A percentile compares a stretch with the other conserved stretches of the same genome.
Conservation (phyloP, 2,888 invertebrate species). For the Ophion obscuratus region DNA sequence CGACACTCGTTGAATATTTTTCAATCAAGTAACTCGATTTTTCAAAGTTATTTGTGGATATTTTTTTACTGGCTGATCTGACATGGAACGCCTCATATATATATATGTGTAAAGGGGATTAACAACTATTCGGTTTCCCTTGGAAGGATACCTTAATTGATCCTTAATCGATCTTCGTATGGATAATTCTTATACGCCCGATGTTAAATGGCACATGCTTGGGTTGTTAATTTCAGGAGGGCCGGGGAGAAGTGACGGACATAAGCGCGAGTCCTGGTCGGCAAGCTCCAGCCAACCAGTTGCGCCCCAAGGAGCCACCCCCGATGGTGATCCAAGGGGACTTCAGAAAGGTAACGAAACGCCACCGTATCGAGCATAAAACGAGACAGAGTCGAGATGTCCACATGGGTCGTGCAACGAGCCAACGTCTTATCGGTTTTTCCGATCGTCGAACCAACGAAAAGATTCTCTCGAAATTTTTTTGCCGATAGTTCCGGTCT, state of each 20-base stretch:
- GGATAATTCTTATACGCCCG: too few relatives aligned
- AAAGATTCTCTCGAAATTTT: background rate
- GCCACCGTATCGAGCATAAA: slow-evolving; percentile 1
- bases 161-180: too few relatives aligned
- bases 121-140: too few relatives aligned
- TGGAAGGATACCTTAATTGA: too few relatives aligned
- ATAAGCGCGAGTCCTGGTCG: slow-evolving; percentile 95
- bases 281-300: slow-evolving; percentile 87
- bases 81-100: too few relatives aligned
- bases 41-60: too few relatives aligned
- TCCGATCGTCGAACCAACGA: background rate
- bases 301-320: slow-evolving; percentile 88
- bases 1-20: too few relatives aligned
- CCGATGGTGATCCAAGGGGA: slow-evolving; percentile 95
- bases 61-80: too few relatives aligned
- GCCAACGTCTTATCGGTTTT: background rate
- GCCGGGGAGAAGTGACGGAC: slow-evolving; percentile 96
- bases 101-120: too few relatives aligned
- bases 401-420: background rate
- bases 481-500: too few relatives aligned
- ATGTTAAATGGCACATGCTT: background rate
- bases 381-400: slow-evolving; percentile 39
- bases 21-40: too few relatives aligned
- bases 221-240: slow-evolving; percentile 87
- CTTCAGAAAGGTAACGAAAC: slow-evolving; percentile 91